Conservation (phyloP, 2,888 invertebrate genomes). For the Myopa tessellatipennis region DNA sequence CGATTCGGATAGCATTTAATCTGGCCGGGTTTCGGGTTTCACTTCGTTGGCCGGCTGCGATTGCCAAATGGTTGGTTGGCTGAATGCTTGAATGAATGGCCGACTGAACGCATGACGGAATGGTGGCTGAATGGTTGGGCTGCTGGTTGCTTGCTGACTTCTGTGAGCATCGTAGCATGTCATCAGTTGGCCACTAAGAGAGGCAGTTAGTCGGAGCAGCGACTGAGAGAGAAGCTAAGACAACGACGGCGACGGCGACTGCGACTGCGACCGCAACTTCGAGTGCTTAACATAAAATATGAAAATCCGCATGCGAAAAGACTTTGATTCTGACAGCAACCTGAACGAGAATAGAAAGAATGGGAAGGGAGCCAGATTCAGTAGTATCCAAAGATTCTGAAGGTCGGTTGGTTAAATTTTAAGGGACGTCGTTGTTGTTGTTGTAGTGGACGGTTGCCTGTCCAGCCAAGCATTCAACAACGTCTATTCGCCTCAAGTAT, state of each 20-base stretch:
- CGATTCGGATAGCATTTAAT: slow-evolving; percentile 11
- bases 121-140: not conserved
- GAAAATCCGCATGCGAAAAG: not conserved
- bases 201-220: too few species aligned
- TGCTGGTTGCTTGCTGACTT: not conserved
- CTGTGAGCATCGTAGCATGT: not conserved
- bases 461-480: too few species aligned
- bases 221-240: not conserved
- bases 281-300: not conserved
- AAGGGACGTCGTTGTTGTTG: too few species aligned
- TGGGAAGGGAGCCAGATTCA: too few species aligned
- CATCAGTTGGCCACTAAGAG: not conserved
- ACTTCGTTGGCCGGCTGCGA: not conserved
- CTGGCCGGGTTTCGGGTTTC: slow-evolving; percentile 12
- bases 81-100: not conserved
- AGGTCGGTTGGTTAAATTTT: too few species aligned
- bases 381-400: too few species aligned
- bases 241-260: not conserved
- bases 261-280: not conserved
- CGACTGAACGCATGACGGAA: not conserved
- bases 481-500: too few species aligned
- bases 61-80: slow-evolving; percentile 14
- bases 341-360: not conserved
- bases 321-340: not conserved
- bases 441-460: too few species aligned